Evolutionary conservation across 2,113 vertebrate genomes (phyloP), one percentile per base, ranked within the genome.

Genomic region (Osmerus mordax): DNA sequence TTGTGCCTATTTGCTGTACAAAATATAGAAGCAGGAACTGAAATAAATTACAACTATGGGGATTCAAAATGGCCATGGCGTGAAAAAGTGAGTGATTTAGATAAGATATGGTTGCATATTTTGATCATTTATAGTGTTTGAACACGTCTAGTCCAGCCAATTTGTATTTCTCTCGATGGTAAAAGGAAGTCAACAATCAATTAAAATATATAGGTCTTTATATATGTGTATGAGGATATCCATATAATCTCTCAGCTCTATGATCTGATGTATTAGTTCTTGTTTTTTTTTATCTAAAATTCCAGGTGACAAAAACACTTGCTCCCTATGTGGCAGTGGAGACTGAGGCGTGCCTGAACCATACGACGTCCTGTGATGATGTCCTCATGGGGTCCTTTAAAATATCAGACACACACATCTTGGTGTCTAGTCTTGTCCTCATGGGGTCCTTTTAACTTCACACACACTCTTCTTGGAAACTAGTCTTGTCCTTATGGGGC

Each of bases 371-470:
- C 21, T 21, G 21, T 21, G 21, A 21, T 21, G n/a, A n/a, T 23
- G 21, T 23, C 21, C 21, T 23, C 21, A 1, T 23, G 21, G 21
- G 21, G 21, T 23, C 21, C 21, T 23, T 23, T 23, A 1, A 23
- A 23, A 1, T 23, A 23, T 1, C 1, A 1, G 1, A 1, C 1
- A 1, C 1, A 1, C 1, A 1, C 1, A n/a, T 23, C 21, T 23
- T 23, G 21, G 21, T 1, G 1, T 1, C 21, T 23, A 23, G 21
- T 23, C 21, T 23, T 23, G 21, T 23, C 21, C 21, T 23, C 21
- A 1, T 23, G 21, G 21, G 21, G 21, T 23, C 21, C 21, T 23
- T 23, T 23, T 23, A 23, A 23, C 21, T 23, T 1, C 1, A 23
- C 21, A 23, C 21, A 23, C 21, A 23, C 21, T 23, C 21, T 23